Evolutionary conservation across 2,113 vertebrate species (phyloP), one percentile per base, ranked within the genome.

Genomic region (Micronycteris hirsuta): DNA sequence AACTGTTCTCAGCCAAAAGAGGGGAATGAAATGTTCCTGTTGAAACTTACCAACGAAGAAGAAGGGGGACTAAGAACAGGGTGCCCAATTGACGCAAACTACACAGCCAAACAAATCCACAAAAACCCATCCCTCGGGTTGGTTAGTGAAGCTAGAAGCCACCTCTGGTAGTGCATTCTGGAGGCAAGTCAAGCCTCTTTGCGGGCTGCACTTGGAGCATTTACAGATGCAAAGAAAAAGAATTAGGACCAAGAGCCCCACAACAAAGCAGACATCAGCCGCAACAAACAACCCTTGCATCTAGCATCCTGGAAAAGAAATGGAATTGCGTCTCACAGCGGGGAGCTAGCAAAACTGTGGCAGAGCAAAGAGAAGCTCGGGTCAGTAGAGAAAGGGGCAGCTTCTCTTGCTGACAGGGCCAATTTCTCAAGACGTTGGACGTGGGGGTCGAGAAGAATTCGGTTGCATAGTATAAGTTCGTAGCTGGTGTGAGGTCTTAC

Each of bases 141-240:
- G 43, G 94, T 91, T 90, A 58, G 82, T n/a, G 71, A 95, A 73
- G 89, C 91, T 91, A 43, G 85, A 91, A 89, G 70, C 78, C 38
- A 41, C 49, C 83, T 92, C 89, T 93, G 94, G 96, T 94, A 89
- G 91, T 9, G 38, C 26, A 2, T 91, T 45, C 78, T 86, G 95
- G 96, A 96, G 56, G 11, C 68, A 26, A 80, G 61, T 95, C 93
- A 95, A 96, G 43, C 15, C 77, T 95, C 93, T 78, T 95, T 83
- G 89, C 56, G 91, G 91, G 61, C 67, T 86, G 71, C 15, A 83
- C 82, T 95, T 93, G 68, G 78, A 94, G 56, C 76, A 91, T 95
- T 96, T 95, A 96, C 86, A 96, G 77, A 92, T 67, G 89, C 28
- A 96, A 80, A 93, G 91, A 47, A 73, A 95, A 93, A 81, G 56